Base-by-base conservation (phyloP, 2,888 invertebrate species). In the Parnassius smintheus region DNA sequence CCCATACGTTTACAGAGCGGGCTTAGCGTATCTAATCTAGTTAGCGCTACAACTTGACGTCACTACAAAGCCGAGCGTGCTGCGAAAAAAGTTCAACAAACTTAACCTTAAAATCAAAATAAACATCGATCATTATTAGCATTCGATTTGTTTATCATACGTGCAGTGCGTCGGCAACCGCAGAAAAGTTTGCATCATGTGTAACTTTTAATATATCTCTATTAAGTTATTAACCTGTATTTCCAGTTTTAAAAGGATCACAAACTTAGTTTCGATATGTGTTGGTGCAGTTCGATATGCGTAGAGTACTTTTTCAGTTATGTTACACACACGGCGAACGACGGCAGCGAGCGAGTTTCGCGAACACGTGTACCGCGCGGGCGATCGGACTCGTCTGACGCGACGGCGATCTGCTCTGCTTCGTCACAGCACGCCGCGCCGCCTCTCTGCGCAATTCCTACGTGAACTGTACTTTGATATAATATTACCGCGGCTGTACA, bases 41-140 rank as follows among this genome's bases (percentile, higher is more conserved):
- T 90, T 89, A 88, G 81, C 71, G 75, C 68, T 83, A 85, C 86
- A 88, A 67, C 68, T 67, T 80, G 81, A 88, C 87, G 88, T 88
- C 89, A 87, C 80, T 65, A 66, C 68, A 79, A 82, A 83, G 83
- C 82, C 82, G 78, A 79, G 75, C 76, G 80, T 77, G 82, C 75
- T 76, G 74, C 75, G 77, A 81, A 86, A 85, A 75, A 88, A 90
- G 89, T 89, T 90, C 88, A 88, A 87, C 84, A 88, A 90, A 89
- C 89, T 83, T 84, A 74, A 73, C 70, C 71, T 69, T 69, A 56
- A 59, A 64, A 72, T 65, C 68, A 65, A 61, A 70, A 69, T 75
- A 72, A 72, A 71, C 71, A 68, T 68, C 67, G 69, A 70, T 65
- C 71, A 35, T 35, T 35, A 35, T 35, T 4, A 35, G 69, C 65